Evolutionary conservation across 2,113 vertebrate species (phyloP).

Genomic region (Erinaceus europaeus): DNA sequence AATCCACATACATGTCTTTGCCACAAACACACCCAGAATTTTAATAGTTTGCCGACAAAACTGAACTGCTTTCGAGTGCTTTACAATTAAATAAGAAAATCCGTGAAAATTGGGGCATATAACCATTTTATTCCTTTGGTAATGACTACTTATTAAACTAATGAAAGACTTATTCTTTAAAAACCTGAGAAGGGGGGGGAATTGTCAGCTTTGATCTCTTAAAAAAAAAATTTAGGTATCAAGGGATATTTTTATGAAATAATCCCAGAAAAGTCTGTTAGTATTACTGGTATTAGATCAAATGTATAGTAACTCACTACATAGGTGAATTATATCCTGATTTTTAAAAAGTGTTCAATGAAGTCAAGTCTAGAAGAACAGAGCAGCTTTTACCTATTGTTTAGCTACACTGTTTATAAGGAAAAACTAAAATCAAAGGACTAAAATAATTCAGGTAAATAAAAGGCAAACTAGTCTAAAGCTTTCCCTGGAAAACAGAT

Average conservation of each 20-base stretch:
- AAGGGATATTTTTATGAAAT: conserved; percentile 49
- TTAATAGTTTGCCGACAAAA: conserved; percentile 87
- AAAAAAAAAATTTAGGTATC: conserved; percentile 61
- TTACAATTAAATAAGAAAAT: conserved; percentile 68
- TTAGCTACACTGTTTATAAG: conserved; percentile 23
- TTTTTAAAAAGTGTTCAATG: conserved; percentile 50
- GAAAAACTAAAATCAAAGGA: conserved; percentile 53
- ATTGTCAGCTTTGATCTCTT: neutral
- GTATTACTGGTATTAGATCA: conserved; percentile 10
- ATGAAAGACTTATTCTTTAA: conserved; percentile 49
- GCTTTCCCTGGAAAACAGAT: conserved; percentile 44
- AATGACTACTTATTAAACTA: conserved; percentile 35
- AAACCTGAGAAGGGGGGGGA: conserved; percentile 23
- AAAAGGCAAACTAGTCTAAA: conserved; percentile 47
- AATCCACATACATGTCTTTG: conserved; percentile 93
- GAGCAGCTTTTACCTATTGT: conserved; percentile 50
- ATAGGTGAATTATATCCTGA: conserved; percentile 41
- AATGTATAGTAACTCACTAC: conserved; percentile 54
- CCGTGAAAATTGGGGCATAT: conserved; percentile 62
- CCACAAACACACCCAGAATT: conserved; percentile 90
- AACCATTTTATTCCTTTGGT: conserved; percentile 50
- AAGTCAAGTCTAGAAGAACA: conserved; percentile 40
- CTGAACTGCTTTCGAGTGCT: conserved; percentile 75
- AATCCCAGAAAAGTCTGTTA: conserved; percentile 41
- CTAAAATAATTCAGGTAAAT: conserved; percentile 64